These are phyloP conservation scores for Hemiprocne comata DNA, from an alignment of 2,113 vertebrate species.

Conservation along the genomic window DNA sequence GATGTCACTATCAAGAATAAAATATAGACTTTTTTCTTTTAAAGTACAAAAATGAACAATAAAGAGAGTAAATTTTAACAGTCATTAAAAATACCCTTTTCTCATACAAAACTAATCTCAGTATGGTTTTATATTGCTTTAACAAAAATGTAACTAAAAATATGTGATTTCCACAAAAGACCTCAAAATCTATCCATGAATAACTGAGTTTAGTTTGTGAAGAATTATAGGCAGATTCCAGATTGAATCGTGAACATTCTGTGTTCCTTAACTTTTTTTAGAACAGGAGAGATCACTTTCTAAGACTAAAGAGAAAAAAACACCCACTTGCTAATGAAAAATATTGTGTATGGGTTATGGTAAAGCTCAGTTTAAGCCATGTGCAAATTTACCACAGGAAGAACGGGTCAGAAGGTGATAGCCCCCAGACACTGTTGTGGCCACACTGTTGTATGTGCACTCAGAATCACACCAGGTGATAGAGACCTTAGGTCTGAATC, in stretches of 20 bases:
- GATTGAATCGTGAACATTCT: not conserved
- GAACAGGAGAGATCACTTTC: not conserved
- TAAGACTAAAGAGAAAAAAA: not conserved
- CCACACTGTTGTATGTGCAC: not conserved
- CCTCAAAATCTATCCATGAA: not conserved
- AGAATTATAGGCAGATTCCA: not conserved
- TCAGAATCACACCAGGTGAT: not conserved
- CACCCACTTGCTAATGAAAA: not conserved
- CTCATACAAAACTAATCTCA: not conserved
- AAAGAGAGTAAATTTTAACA: not conserved
- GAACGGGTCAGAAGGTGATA: not conserved
- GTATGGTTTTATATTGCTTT: not conserved
- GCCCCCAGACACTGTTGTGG: not conserved
- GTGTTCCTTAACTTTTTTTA: not conserved
- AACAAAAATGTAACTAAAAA: not conserved
- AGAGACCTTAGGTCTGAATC: not conserved
- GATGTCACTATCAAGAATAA: not conserved
- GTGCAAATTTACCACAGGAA: not conserved
- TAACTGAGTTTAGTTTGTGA: not conserved
- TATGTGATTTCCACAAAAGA: not conserved
- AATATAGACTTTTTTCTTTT: not conserved
- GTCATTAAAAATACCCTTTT: not conserved
- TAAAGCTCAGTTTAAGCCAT: not conserved
- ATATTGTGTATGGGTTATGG: not conserved
- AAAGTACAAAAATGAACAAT: not conserved